These are phyloP conservation scores for Sphenopsis melanotis DNA, from an alignment of 2,797 vertebrate species.

Conservation along the genomic window DNA sequence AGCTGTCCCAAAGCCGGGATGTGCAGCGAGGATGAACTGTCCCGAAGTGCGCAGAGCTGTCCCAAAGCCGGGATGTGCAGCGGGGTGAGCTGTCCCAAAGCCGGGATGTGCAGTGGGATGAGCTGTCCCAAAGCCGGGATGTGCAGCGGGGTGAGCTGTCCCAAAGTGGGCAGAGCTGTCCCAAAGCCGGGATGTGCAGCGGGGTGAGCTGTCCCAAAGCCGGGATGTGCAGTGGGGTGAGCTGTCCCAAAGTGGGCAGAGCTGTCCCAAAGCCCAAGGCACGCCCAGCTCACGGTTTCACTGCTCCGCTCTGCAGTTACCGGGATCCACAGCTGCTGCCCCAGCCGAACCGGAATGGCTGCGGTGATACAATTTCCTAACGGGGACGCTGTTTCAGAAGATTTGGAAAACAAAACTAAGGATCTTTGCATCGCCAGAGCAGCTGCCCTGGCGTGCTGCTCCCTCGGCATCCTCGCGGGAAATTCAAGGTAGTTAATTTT, in stretches of 20 bases:
- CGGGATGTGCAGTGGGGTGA: too few species aligned
- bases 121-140: too few species aligned
- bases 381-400: neutral
- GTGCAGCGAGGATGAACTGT: too few species aligned
- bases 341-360: rapidly evolving
- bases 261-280: rapidly evolving
- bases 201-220: too few species aligned
- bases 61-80: rapidly evolving
- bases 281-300: rapidly evolving
- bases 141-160: too few species aligned
- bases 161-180: neutral
- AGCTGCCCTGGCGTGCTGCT: neutral
- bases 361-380: neutral
- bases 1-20: too few species aligned
- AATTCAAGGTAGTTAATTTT: neutral
- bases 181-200: rapidly evolving
- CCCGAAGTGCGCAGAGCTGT: neutral
- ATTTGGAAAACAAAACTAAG: neutral
- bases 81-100: too few species aligned
- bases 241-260: neutral
- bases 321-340: neutral
- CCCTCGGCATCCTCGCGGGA: neutral
- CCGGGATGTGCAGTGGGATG: too few species aligned
- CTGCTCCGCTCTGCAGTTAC: neutral
- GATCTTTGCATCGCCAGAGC: neutral